A percentile compares a stretch with the other conserved stretches of the same genome.
Conservation (phyloP, 2,797 vertebrate genomes). For the Takifugu ocellatus region DNA sequence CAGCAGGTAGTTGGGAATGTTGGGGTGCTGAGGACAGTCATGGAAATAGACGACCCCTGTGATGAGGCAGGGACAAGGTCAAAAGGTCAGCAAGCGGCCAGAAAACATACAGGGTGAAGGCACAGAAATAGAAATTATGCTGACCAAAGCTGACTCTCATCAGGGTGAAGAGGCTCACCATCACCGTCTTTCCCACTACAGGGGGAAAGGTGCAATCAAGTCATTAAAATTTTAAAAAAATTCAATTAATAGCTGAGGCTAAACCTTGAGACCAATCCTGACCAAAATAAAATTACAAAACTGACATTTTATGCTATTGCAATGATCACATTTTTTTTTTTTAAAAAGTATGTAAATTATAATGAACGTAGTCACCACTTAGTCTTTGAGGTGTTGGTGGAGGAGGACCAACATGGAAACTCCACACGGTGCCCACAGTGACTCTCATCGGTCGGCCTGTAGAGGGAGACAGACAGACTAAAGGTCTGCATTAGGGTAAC, state of each 20-base stretch:
- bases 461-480: slow-evolving; percentile 2
- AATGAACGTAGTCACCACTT: slow-evolving; percentile 4
- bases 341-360: no score
- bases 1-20: slow-evolving; percentile 44
- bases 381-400: slow-evolving; percentile 8
- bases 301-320: no score
- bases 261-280: no score
- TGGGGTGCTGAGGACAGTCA: slow-evolving; percentile 42
- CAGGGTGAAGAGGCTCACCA: accelerated
- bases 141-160: slow-evolving; percentile 21
- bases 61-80: not conserved
- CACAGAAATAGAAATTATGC: not conserved
- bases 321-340: no score
- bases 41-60: slow-evolving; percentile 35
- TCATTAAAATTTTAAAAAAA: no score
- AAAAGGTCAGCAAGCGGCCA: not conserved
- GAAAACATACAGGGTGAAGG: not conserved
- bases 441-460: slow-evolving; percentile 4
- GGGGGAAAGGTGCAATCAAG: not conserved
- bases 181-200: slow-evolving; percentile 1
- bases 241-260: no score
- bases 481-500: not conserved
- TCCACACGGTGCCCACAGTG: slow-evolving; percentile 4
- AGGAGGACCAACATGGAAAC: not conserved
- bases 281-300: no score